Percentiles rank a stretch among this genome's conserved stretches.
Conservation (phyloP, 2,888 invertebrate genomes). For the Mycogona germanica region DNA sequence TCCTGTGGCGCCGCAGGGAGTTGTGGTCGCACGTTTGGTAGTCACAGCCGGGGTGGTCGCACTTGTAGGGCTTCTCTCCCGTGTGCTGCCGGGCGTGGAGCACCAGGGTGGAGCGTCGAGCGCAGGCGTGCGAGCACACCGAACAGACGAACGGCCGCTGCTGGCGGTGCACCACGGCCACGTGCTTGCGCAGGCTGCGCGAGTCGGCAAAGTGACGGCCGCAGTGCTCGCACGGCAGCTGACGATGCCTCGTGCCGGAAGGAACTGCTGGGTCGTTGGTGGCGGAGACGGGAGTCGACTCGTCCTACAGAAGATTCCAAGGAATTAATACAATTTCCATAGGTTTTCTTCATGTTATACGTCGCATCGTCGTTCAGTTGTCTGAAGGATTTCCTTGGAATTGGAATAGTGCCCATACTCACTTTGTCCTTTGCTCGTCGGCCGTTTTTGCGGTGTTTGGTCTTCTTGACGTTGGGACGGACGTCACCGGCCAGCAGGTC, state of each 20-base stretch:
- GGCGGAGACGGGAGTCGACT: too few species aligned
- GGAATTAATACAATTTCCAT: too few species aligned
- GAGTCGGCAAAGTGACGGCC: constrained; percentile 32
- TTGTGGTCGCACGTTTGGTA: constrained; percentile 69
- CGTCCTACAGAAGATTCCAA: too few species aligned
- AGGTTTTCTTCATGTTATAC: too few species aligned
- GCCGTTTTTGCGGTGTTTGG: too few species aligned
- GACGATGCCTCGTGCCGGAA: too few species aligned
- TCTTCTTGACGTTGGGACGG: too few species aligned
- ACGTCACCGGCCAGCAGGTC: constrained; percentile 29
- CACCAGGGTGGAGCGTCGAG: constrained; percentile 34
- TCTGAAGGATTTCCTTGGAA: too few species aligned
- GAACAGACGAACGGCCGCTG: constrained; percentile 30
- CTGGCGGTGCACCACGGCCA: constrained; percentile 31
- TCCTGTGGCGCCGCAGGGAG: constrained; percentile 62
- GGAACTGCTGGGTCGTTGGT: too few species aligned
- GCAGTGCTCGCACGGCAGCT: constrained; percentile 32
- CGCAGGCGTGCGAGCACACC: constrained; percentile 32
- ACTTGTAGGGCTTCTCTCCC: constrained; percentile 36
- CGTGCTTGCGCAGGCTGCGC: constrained; percentile 33
- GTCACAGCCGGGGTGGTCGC: constrained; percentile 48
- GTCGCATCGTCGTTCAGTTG: too few species aligned
- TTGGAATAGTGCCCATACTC: too few species aligned
- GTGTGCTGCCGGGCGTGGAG: constrained; percentile 35
- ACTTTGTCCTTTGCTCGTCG: too few species aligned